A percentile compares a stretch with the other conserved stretches of the same genome.
phyloP scores from a whole-genome alignment of 2,113 vertebrate genomes.

The Ameiurus melas region DNA sequence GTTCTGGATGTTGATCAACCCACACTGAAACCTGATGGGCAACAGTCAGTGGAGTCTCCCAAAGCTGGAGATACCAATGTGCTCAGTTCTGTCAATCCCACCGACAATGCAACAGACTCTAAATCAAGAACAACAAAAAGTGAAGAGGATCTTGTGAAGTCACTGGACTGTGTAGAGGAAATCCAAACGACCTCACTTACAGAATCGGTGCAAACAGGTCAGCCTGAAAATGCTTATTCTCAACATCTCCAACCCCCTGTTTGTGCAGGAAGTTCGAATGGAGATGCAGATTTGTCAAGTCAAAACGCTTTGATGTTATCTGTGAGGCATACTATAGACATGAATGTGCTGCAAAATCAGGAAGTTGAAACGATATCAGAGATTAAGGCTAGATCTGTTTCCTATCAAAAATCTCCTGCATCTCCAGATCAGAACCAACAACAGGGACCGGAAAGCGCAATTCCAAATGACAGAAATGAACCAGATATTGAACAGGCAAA shows the following conservation, averaged over 20 bases:
- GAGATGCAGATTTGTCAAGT: background rate
- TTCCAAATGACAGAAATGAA: background rate
- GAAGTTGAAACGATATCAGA: background rate
- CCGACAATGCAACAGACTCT: background rate
- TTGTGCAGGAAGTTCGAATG: background rate
- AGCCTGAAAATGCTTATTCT: background rate
- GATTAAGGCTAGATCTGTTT: background rate
- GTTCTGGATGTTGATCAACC: conserved; percentile 29
- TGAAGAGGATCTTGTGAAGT: background rate
- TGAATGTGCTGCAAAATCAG: background rate
- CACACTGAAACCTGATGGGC: background rate
- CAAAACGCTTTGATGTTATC: background rate
- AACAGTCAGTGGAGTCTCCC: background rate
- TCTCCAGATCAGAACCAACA: background rate
- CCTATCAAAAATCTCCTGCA: background rate
- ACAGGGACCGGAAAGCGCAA: background rate
- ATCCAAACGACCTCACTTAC: background rate
- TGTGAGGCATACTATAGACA: background rate
- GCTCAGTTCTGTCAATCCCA: background rate
- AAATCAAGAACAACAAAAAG: background rate
- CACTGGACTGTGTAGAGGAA: background rate
- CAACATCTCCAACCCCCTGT: background rate
- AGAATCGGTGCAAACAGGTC: background rate
- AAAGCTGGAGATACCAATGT: background rate
- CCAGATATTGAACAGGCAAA: background rate